Evolutionary conservation across 2,113 vertebrate species (phyloP), one percentile per base, ranked within the genome.

Genomic region (Tapirus terrestris): DNA sequence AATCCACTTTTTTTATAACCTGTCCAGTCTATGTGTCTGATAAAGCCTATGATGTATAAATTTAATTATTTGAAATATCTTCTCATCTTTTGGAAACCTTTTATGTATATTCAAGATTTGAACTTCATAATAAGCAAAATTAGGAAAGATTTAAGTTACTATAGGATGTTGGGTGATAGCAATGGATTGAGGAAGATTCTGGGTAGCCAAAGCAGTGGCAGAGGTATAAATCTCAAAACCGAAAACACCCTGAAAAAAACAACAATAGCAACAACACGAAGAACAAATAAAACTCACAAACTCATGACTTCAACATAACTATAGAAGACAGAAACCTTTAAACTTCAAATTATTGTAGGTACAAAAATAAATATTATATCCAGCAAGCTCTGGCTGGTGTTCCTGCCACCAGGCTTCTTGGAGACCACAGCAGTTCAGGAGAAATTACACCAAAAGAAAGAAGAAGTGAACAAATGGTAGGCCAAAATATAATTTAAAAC

Each of bases 121-220:
- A 86, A 94, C 23, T 65, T 89, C 51, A 73, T 76, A 81, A 67
- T 77, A 91, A 96, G 23, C 27, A 80, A 86, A 80, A 43, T 20
- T 45, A 68, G 13, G 33, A 82, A 89, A 43, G 31, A 65, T 61
- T 67, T 45, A 16, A 39, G 58, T 61, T 48, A 51, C 48, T 43
- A 13, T 0, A 80, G 13, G 43, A 87, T 31, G 27, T 36, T 60
- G 23, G 20, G 9, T 89, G n/a, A 45, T 6, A 81, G 21, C 27
- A 65, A 39, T 1, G 17, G 5, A 48, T 4, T 33, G 18, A 70
- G 56, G 56, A 43, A 36, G 9, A 75, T 43, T 51, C 8, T 43
- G 29, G n/a, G 9, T 11, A 82, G 33, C 36, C 14, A 5, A 80
- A 83, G 65, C 23, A 58, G 25, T 60, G 16, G 9, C 48, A 48